Percentiles rank a stretch among this genome's conserved stretches.
Conservation (phyloP, 1,140 invertebrate species). For the Apis cerana region DNA sequence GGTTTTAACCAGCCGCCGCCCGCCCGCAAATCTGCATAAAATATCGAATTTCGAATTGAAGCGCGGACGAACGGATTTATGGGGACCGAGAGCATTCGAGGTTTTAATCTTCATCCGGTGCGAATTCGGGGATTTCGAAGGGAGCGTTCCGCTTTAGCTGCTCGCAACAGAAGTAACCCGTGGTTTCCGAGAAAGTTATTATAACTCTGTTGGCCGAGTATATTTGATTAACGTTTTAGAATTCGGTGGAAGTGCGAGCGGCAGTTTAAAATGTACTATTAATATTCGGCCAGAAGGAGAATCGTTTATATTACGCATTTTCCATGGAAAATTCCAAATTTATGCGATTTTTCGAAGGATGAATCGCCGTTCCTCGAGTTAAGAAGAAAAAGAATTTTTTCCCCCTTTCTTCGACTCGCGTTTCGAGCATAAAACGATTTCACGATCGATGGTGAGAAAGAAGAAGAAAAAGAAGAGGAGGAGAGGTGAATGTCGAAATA, state of each 20-base stretch:
- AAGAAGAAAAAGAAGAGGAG: not conserved
- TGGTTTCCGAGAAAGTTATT: not conserved
- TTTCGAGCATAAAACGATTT: not conserved
- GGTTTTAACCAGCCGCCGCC: constrained; percentile 39
- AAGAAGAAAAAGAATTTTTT: too few relatives aligned
- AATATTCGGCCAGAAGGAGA: not conserved
- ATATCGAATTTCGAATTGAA: constrained; percentile 51
- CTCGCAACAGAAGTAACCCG: not conserved
- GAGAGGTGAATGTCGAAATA: not conserved
- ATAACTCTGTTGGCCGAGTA: not conserved
- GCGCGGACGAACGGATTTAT: constrained; percentile 15
- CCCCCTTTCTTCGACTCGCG: too few relatives aligned
- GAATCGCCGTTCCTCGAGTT: too few relatives aligned
- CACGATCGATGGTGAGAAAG: not conserved
- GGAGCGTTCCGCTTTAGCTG: not conserved
- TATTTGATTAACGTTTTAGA: not conserved
- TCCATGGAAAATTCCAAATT: not conserved
- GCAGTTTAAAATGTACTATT: not conserved
- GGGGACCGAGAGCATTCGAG: not conserved
- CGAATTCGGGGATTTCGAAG: not conserved
- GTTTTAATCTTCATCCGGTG: constrained; percentile 12
- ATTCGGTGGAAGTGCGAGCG: not conserved
- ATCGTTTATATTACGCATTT: not conserved
- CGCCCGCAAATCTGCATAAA: constrained; percentile 44
- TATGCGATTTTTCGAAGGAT: too few relatives aligned